phyloP scores from a whole-genome alignment of 2,888 invertebrate species.

The Catonia carolina region DNA sequence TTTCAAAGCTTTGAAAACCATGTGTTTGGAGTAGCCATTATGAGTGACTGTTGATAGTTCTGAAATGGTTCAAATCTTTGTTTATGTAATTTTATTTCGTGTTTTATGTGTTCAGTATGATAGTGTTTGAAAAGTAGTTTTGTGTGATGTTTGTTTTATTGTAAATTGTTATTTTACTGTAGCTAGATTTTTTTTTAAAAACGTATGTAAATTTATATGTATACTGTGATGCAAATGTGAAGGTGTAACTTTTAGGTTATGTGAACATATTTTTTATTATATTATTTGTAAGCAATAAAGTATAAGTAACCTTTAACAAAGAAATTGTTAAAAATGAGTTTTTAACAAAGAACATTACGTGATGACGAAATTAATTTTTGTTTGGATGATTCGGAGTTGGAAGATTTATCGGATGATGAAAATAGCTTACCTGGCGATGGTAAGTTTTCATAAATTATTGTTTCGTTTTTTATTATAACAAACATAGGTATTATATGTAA shows the following conservation, averaged over 20 bases:
- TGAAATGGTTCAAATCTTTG: no score
- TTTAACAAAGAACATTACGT: no score
- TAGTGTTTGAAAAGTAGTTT: no score
- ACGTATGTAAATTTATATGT: background rate
- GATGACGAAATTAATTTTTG: background rate
- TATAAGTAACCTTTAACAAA: background rate
- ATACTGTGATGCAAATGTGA: background rate
- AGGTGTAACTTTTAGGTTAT: background rate
- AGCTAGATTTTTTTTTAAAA: constrained; percentile 6
- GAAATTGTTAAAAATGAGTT: constrained; percentile 2
- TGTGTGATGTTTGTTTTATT: no score
- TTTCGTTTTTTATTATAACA: no score
- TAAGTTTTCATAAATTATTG: background rate
- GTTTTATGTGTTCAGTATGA: no score
- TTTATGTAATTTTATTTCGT: no score
- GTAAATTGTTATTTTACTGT: no score
- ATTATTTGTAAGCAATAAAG: background rate
- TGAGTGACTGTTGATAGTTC: no score
- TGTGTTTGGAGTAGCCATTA: no score
- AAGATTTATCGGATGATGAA: constrained; percentile 1
- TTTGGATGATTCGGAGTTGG: background rate
- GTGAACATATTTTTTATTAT: background rate
- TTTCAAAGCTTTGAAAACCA: no score
- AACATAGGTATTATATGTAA: no score
- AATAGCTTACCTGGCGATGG: background rate